Evolutionary conservation across 2,888 invertebrate species (phyloP).

Genomic region (Dioctria rufipes): DNA sequence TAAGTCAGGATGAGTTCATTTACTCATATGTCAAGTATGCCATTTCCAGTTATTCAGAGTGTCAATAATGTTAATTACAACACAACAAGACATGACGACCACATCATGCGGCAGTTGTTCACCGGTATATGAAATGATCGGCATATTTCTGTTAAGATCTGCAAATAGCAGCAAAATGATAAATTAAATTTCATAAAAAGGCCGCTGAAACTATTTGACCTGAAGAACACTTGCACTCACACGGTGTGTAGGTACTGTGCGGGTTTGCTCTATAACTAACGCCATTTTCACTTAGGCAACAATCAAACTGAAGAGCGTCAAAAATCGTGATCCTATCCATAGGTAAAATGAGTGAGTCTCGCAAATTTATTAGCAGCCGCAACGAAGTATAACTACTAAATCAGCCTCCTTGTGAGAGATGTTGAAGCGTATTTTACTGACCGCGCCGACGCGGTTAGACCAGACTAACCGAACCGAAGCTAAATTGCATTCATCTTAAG

Average conservation of each 20-base stretch:
- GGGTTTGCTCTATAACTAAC: background rate
- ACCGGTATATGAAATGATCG: background rate
- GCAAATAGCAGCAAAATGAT: no score
- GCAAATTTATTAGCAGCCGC: constrained; percentile 23
- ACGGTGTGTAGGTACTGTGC: background rate
- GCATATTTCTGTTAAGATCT: no score
- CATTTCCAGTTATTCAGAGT: constrained; percentile 7
- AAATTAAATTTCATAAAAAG: constrained; percentile 23
- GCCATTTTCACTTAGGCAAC: no score
- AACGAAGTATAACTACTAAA: constrained; percentile 1
- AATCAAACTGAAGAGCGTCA: constrained; percentile 14
- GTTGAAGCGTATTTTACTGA: background rate
- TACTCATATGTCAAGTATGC: background rate
- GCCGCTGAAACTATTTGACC: constrained; percentile 5
- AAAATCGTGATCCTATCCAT: constrained; percentile 22
- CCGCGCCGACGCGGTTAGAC: no score
- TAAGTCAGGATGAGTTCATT: background rate
- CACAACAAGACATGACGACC: background rate
- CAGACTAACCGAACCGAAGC: background rate
- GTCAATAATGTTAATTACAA: constrained; percentile 18
- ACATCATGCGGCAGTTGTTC: background rate
- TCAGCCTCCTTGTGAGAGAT: background rate
- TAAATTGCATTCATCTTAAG: background rate
- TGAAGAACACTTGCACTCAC: background rate
- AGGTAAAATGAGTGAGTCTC: background rate